Evolutionary conservation across 2,113 vertebrate genomes (phyloP), one percentile per base, ranked within the genome.

Genomic region (Seriola rivoliana): DNA sequence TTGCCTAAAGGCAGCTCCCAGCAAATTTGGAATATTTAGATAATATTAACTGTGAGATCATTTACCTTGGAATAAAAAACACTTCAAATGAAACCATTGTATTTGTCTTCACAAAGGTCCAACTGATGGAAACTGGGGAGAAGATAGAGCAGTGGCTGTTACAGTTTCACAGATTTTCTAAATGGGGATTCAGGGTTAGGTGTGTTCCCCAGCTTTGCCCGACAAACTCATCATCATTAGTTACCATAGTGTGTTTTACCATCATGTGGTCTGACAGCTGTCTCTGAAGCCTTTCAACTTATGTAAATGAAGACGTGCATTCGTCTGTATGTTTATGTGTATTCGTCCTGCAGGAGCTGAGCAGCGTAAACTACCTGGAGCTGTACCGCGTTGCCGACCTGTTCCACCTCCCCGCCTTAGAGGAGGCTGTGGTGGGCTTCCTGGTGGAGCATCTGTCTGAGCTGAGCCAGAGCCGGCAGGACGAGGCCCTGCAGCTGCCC

Each of bases 281-380:
- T 68, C 68, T 40, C n/a, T 5, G 14, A 16, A 19, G 29, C 59
- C 64, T 78, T 68, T 40, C 46, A 58, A 19, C 42, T 34, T 13
- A 38, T 44, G 14, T 42, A 25, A 63, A 48, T 52, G 38, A 3
- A 21, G 0, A 25, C 0, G 3, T 40, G 60, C 48, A 2, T 69
- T 66, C 0, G 67, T 29, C 14, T 12, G 7, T 73, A 19, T 78
- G 25, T 81, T 36, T 57, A 11, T 46, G 13, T 73, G 16, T 68
- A 34, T 75, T 44, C n/a, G 1, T 69, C 63, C 54, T 71, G 8
- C 92, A 99, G 98, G 98, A 99, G 90, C 95, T 99, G 93, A 99
- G 96, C 95, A 97, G 96, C 75, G 96, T 97, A 90, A 99, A 99
- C 96, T 99, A 99, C 93, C 95, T 99, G 96, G 98, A 99, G 95